Conservation (phyloP, 2,797 vertebrate species). For the Apogon hyalosoma region DNA sequence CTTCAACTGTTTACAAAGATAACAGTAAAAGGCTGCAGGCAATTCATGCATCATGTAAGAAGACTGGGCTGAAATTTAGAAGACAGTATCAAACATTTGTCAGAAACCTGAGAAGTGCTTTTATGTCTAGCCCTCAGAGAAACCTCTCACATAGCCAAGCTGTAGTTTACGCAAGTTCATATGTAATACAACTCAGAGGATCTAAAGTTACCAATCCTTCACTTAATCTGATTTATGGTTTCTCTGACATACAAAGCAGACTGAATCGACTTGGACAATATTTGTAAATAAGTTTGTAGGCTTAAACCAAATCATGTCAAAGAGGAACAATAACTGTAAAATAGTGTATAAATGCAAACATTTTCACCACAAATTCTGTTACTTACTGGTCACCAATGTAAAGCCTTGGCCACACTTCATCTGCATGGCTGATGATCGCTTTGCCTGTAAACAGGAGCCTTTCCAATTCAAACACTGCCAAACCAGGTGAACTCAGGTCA, state of each 20-base stretch:
- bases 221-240: slow-evolving; percentile 56
- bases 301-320: background rate
- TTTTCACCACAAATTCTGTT: slow-evolving; percentile 1
- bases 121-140: slow-evolving; percentile 10
- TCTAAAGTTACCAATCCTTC: slow-evolving; percentile 41
- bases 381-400: slow-evolving; percentile 95
- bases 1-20: background rate
- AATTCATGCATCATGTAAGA: background rate
- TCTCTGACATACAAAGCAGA: slow-evolving; percentile 16
- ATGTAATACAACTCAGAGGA: slow-evolving; percentile 37
- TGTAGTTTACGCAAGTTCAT: slow-evolving; percentile 45
- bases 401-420: slow-evolving; percentile 93
- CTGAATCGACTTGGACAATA: slow-evolving; percentile 1
- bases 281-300: background rate
- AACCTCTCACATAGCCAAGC: slow-evolving; percentile 33
- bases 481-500: slow-evolving; percentile 84
- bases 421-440: slow-evolving; percentile 88
- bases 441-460: slow-evolving; percentile 90
- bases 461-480: slow-evolving; percentile 90
- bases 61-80: slow-evolving; percentile 9
- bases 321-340: background rate
- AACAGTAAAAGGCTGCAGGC: background rate
- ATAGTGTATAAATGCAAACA: background rate
- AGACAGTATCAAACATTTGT: slow-evolving; percentile 21
- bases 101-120: slow-evolving; percentile 25